A percentile compares a stretch with the other conserved stretches of the same genome.
Conservation (phyloP, 2,113 vertebrate genomes). For the Piaya cayana region DNA sequence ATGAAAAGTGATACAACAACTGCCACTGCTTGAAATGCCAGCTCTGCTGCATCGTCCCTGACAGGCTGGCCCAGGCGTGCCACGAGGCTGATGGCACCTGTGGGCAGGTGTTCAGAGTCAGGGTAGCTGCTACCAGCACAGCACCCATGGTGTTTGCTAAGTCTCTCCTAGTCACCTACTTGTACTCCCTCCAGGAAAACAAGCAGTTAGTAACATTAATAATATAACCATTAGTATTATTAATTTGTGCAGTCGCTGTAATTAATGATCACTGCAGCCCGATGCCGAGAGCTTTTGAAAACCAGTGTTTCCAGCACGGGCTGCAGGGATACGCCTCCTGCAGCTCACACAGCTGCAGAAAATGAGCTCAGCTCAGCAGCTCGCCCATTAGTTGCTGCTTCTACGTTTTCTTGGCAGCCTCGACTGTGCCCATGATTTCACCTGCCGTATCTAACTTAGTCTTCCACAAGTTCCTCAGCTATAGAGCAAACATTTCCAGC, state of each 20-base stretch:
- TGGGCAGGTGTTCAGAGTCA: neutral
- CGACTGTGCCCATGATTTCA: neutral
- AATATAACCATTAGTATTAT: neutral
- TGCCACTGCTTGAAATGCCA: neutral
- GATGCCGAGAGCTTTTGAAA: neutral
- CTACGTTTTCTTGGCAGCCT: neutral
- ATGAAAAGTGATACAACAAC: neutral
- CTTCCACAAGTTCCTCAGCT: neutral
- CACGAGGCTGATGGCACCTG: neutral
- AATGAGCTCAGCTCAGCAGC: neutral
- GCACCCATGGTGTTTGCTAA: neutral
- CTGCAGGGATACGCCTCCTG: neutral
- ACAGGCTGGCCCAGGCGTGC: accelerated
- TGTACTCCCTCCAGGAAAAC: neutral
- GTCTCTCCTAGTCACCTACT: neutral
- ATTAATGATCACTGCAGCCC: neutral
- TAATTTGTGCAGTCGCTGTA: neutral
- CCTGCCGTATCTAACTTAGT: neutral
- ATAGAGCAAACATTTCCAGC: neutral
- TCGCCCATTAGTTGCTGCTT: neutral
- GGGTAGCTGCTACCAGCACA: neutral
- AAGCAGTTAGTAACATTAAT: neutral
- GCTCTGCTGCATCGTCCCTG: neutral
- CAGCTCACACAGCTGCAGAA: neutral
- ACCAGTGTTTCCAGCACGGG: neutral